Evolutionary conservation across 2,888 invertebrate genomes (phyloP), one percentile per base, ranked within the genome.

Genomic region (Iphiclides podalirius): DNA sequence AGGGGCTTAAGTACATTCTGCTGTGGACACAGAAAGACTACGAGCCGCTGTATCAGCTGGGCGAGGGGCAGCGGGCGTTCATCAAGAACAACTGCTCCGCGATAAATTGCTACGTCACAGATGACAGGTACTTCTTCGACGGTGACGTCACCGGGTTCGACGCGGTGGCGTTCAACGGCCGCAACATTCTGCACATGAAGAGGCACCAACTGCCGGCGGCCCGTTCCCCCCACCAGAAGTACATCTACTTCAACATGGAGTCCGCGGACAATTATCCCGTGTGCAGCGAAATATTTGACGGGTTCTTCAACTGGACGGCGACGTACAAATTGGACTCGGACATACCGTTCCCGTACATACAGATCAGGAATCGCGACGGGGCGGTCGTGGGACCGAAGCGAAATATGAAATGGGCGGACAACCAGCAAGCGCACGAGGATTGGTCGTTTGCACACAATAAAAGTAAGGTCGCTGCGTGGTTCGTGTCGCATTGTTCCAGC

Each of bases 291-390:
- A 44, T 49, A 13, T 86, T 67, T 26, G 78, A 89, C n/a, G 63
- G 67, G 3, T 87, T 75, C 50, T 89, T 89, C 37, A 88, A 89
- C 55, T 82, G 79, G 81, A 88, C 89, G 0, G 63, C 78, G 0
- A 88, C 88, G 0, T 88, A 88, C 31, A 77, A 67, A 62, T 61
- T 86, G 1, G 66, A 84, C 58, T 86, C 88, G 1, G 87, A 88
- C 54, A 73, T 88, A 46, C 75, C 72, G 0, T 72, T 58, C 26
- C 68, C 75, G 1, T 89, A 89, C 57, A 61, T 89, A 20, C 45
- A 66, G 31, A 67, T 87, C 16, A 70, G 58, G 42, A 67, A 87
- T 49, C 53, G 40, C 0, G 42, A 63, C 8, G 76, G 77, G 2
- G 54, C 70, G n/a, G 50, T 71, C 0, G 63, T 86, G 1, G 87